phyloP scores from a whole-genome alignment of 2,888 invertebrate genomes.

The Doris montereyensis region DNA sequence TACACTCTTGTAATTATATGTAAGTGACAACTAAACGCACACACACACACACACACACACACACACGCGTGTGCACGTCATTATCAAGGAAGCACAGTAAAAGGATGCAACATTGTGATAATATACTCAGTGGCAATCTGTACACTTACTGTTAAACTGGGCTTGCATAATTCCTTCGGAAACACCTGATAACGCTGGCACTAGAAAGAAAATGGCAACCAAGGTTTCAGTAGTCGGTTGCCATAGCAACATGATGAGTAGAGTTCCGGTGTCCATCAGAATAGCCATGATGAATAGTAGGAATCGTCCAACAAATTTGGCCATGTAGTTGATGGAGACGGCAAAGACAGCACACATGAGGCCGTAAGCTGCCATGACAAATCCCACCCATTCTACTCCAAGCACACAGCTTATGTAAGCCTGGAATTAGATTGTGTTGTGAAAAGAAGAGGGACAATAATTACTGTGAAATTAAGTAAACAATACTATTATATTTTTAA shows the following conservation, averaged over 20 bases:
- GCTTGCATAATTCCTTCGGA: constrained; percentile 62
- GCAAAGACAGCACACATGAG: constrained; percentile 54
- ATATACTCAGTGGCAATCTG: too few species aligned
- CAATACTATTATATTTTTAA: too few species aligned
- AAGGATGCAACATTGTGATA: background rate
- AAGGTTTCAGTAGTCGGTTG: constrained; percentile 44
- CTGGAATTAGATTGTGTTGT: constrained; percentile 48
- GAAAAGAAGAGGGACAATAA: background rate
- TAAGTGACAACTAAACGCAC: background rate
- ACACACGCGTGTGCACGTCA: background rate
- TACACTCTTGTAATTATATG: too few species aligned
- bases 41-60: background rate
- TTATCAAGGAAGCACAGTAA: background rate
- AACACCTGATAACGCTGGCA: constrained; percentile 56
- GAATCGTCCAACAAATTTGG: constrained; percentile 52
- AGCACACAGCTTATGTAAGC: constrained; percentile 59
- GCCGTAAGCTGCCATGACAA: constrained; percentile 61
- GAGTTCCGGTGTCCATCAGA: constrained; percentile 50
- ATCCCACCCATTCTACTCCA: constrained; percentile 60
- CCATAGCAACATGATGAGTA: constrained; percentile 54
- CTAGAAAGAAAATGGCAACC: constrained; percentile 45
- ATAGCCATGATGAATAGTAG: constrained; percentile 52
- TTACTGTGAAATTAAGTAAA: background rate
- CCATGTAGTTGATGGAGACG: constrained; percentile 50
- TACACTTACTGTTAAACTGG: constrained; percentile 56